Conservation (phyloP, 2,797 vertebrate genomes). For the Pogoniulus pusillus region DNA sequence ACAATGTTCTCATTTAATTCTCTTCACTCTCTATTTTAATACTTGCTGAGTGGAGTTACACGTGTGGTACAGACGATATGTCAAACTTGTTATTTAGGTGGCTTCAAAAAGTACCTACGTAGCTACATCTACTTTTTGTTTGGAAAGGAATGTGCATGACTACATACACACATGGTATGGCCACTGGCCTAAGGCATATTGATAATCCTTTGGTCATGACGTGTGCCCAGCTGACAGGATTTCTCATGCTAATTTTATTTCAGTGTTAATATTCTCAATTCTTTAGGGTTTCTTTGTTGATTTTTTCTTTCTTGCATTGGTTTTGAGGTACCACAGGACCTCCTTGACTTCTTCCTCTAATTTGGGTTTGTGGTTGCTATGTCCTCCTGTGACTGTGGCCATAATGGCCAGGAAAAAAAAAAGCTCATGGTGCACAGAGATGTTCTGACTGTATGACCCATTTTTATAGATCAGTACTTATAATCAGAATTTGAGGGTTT, state of each 20-base stretch:
- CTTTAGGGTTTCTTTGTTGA: background rate
- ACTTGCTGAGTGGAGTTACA: background rate
- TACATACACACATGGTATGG: background rate
- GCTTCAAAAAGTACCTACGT: background rate
- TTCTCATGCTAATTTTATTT: background rate
- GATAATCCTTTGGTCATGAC: background rate
- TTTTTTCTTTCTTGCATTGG: background rate
- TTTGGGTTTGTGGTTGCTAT: background rate
- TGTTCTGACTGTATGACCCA: background rate
- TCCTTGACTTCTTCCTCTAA: background rate
- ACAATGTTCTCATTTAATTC: slow-evolving; percentile 45
- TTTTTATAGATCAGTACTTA: background rate
- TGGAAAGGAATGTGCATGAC: background rate
- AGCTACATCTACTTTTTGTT: background rate
- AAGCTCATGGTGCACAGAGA: background rate
- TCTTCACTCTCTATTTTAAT: slow-evolving; percentile 25
- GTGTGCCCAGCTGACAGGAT: background rate
- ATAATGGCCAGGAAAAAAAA: background rate
- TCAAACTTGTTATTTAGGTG: background rate
- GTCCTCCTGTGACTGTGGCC: background rate
- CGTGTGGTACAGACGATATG: background rate
- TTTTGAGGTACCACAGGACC: background rate
- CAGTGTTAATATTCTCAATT: background rate
- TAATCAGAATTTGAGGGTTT: background rate
- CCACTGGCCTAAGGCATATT: too few species aligned